phyloP scores from a whole-genome alignment of 2,888 invertebrate genomes.

The Hypselothyrea guttata region DNA sequence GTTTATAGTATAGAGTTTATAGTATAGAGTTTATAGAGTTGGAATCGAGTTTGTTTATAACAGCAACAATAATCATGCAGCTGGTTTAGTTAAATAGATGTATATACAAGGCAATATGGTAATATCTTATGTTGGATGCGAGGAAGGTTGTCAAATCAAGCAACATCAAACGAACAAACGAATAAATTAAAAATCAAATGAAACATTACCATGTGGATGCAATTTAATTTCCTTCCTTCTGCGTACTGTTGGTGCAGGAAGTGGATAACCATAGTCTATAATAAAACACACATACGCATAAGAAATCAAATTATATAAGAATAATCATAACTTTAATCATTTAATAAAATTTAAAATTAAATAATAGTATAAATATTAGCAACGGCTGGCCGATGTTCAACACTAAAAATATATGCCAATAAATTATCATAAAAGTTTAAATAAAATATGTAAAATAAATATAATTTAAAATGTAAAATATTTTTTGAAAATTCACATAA shows the following conservation, averaged over 20 bases:
- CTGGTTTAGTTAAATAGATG: conserved; percentile 22
- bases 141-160: conserved; percentile 45
- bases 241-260: conserved; percentile 80
- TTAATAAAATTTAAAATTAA: conserved; percentile 9
- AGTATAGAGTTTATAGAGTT: conserved; percentile 3
- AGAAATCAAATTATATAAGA: conserved; percentile 20
- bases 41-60: conserved; percentile 18
- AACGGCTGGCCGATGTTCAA: conserved; percentile 24
- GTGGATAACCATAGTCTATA: conserved; percentile 81
- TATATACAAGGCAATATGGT: conserved; percentile 37
- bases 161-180: conserved; percentile 63
- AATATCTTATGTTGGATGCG: conserved; percentile 16
- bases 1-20: conserved; percentile 19
- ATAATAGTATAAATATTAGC: conserved; percentile 11
- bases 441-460: neutral
- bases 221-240: conserved; percentile 82
- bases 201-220: conserved; percentile 81
- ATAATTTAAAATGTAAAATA: too few species aligned
- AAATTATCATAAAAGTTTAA: too few species aligned
- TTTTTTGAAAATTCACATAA: too few species aligned
- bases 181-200: conserved; percentile 39
- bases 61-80: conserved; percentile 58
- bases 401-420: neutral
- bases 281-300: conserved; percentile 56
- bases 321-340: neutral